Conservation (phyloP, 2,113 vertebrate genomes). For the Trogon surrucura region DNA sequence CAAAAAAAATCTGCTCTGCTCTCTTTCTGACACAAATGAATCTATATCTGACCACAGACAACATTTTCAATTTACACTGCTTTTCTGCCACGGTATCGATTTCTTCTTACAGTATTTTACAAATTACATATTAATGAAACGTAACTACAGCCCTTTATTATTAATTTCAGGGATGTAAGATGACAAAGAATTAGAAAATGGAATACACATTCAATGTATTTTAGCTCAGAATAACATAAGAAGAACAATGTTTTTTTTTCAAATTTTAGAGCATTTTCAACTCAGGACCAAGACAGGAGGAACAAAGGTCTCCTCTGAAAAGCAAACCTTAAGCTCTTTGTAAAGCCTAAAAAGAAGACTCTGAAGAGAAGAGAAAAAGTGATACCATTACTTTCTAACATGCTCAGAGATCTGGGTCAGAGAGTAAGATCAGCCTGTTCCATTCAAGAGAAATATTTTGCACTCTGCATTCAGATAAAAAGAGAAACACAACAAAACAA, state of each 20-base stretch:
- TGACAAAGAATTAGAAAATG: neutral
- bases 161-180: neutral
- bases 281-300: neutral
- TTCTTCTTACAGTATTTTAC: neutral
- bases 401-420: neutral
- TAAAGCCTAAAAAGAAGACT: neutral
- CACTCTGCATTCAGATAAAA: neutral
- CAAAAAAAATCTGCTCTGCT: neutral
- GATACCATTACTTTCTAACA: neutral
- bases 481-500: neutral
- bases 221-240: neutral
- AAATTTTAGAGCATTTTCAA: neutral
- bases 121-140: neutral
- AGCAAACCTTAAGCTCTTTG: neutral
- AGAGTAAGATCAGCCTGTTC: neutral
- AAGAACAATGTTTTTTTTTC: neutral
- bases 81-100: neutral
- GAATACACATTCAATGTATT: neutral
- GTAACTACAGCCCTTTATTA: neutral
- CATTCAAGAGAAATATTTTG: neutral
- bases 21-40: neutral
- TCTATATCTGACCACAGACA: neutral
- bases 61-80: neutral
- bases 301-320: neutral
- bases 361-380: neutral